These are phyloP conservation scores for Eupithecia tripunctaria DNA, from an alignment of 2,888 invertebrate species.

Conservation along the genomic window DNA sequence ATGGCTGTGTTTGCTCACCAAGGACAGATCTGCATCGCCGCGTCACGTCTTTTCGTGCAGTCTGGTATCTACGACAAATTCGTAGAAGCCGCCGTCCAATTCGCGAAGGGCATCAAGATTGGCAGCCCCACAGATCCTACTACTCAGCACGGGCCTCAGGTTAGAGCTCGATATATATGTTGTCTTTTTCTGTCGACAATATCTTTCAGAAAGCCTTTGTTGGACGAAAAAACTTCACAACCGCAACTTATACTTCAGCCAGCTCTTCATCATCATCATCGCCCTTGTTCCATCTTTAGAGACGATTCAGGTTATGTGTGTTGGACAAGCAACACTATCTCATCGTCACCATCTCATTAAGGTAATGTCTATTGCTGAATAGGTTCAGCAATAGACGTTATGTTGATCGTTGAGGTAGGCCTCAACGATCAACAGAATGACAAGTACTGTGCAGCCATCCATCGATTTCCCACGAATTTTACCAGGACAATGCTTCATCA, in stretches of 20 bases:
- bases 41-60: slow-evolving; percentile 67
- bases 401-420: too few relatives aligned
- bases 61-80: slow-evolving; percentile 91
- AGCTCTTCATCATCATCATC: too few relatives aligned
- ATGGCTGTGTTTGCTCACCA: slow-evolving; percentile 60
- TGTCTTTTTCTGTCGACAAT: background rate
- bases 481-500: too few relatives aligned
- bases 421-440: too few relatives aligned
- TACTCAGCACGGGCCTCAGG: slow-evolving; percentile 62
- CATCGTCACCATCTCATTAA: background rate
- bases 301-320: too few relatives aligned
- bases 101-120: slow-evolving; percentile 87
- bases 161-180: slow-evolving; percentile 9
- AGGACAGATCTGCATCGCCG: slow-evolving; percentile 66
- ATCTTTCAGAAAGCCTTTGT: background rate
- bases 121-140: slow-evolving; percentile 75
- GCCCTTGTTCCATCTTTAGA: too few relatives aligned
- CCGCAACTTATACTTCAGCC: too few relatives aligned
- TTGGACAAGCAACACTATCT: too few relatives aligned
- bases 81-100: slow-evolving; percentile 87
- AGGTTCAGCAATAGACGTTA: too few relatives aligned
- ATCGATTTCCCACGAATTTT: too few relatives aligned
- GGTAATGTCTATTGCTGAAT: background rate
- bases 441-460: background rate
- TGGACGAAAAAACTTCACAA: too few relatives aligned